phyloP scores from a whole-genome alignment of 2,888 invertebrate species.

The Catocala fraxini region DNA sequence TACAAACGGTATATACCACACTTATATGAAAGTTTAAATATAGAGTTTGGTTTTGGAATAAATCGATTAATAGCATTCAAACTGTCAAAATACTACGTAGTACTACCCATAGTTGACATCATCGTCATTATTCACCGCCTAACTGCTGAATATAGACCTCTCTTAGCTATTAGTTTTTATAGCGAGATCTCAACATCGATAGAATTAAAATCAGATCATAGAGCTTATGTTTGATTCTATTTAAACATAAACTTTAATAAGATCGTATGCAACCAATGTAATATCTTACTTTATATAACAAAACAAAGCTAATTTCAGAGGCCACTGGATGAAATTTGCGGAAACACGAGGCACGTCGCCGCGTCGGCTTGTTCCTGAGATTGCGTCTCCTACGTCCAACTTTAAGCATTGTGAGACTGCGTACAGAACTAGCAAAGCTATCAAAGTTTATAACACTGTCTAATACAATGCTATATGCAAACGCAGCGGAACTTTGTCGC shows the following conservation, averaged over 20 bases:
- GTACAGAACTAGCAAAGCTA: conserved; percentile 67
- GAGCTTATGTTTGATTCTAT: not conserved
- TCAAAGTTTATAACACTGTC: conserved; percentile 75
- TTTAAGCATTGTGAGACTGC: conserved; percentile 56
- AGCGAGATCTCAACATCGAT: no score
- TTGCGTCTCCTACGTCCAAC: conserved; percentile 57
- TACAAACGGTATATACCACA: no score
- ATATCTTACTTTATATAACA: conserved; percentile 24
- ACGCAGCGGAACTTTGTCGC: conserved; percentile 57
- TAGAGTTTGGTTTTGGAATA: no score
- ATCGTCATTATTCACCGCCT: no score
- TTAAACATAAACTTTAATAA: conserved; percentile 15
- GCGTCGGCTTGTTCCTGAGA: conserved; percentile 55
- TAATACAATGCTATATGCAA: conserved; percentile 71
- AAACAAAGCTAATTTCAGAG: conserved; percentile 56
- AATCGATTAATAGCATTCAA: no score
- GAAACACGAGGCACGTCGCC: conserved; percentile 46
- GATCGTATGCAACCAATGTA: conserved; percentile 3
- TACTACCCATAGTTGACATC: no score
- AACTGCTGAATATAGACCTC: no score
- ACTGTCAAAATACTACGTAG: no score
- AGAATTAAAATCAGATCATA: no score
- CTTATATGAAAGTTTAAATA: no score
- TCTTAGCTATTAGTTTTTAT: no score
- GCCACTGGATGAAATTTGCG: conserved; percentile 50